Base-by-base conservation (phyloP, 1,140 invertebrate genomes). In the Batillaria attramentaria region DNA sequence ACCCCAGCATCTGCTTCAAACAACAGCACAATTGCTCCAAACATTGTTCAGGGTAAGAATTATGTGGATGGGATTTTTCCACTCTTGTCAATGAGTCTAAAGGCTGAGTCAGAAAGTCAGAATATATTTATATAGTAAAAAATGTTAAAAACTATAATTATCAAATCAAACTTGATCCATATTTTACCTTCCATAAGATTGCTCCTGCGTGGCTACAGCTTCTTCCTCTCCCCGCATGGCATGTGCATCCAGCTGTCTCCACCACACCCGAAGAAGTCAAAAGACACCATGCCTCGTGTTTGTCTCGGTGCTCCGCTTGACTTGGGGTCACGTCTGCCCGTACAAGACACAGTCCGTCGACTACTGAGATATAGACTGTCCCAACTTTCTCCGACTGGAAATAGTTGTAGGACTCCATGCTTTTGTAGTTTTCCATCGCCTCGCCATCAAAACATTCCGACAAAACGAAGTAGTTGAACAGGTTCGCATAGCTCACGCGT, bases 111-210 rank as follows among this genome's bases (percentile, higher is more conserved):
- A n/a, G n/a, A n/a, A n/a, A n/a, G n/a, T n/a, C n/a, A n/a, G n/a
- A n/a, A n/a, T n/a, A n/a, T n/a, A n/a, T n/a, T n/a, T n/a, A n/a
- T n/a, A n/a, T n/a, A n/a, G n/a, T n/a, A n/a, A n/a, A n/a, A n/a
- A n/a, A n/a, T n/a, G n/a, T n/a, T n/a, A n/a, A n/a, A n/a, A n/a
- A n/a, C n/a, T n/a, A n/a, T n/a, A n/a, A n/a, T n/a, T n/a, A n/a
- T n/a, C n/a, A n/a, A n/a, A n/a, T n/a, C n/a, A n/a, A n/a, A n/a
- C n/a, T n/a, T n/a, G n/a, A n/a, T n/a, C 13, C 46, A 13, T 50
- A 13, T 65, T 16, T 65, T 65, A 72, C 41, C 41, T 72, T 72
- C 69, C 69, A 72, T 72, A 70, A 43, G 10, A 72, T 41, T 2
- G 69, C 69, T 37, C 69, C 69, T 41, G 41, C 69, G 28, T 41